Evolutionary conservation across 2,113 vertebrate species (phyloP), one percentile per base, ranked within the genome.

Genomic region (Stercorarius parasiticus): DNA sequence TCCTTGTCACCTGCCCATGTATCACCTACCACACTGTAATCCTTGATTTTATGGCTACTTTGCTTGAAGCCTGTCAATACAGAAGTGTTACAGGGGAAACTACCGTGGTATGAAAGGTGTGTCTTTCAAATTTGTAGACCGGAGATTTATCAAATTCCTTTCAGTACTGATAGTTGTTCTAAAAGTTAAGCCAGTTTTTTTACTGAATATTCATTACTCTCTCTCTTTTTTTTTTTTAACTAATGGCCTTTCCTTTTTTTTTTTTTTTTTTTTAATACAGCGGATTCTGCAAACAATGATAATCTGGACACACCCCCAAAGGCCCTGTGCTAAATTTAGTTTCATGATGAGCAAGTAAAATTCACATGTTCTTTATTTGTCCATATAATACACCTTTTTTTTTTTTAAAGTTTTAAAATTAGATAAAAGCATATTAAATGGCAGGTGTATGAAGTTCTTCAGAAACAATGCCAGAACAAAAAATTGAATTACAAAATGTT

Each of bases 401-500:
- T 88, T 90, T 85, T 87, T 49, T 92, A 23, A 93, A 95, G 93
- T 94, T 97, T 97, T 97, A 95, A 98, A 98, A 98, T 97, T 97
- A 97, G 98, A 97, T 98, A 98, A 98, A 98, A 98, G 97, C 97
- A 98, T 98, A 98, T 98, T 98, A 97, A 98, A 98, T 98, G 98
- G 97, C 96, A 98, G 97, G 97, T 97, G 97, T 97, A 97, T 98
- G 98, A 98, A 97, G 96, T 97, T 95, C 95, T 98, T 98, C 98
- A 98, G 98, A 98, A 98, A 98, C 98, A 98, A 98, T 97, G 96
- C 97, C 96, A 96, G 97, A 98, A 98, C 97, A 96, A 98, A 98
- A 98, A 97, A 88, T 3, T 93, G 96, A 98, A 97, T 98, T 98
- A 98, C 98, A 98, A 98, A 98, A 98, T 96, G 97, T 98, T 98